Base-by-base conservation (phyloP, 2,888 invertebrate species). In the Ferrisia virgata region DNA sequence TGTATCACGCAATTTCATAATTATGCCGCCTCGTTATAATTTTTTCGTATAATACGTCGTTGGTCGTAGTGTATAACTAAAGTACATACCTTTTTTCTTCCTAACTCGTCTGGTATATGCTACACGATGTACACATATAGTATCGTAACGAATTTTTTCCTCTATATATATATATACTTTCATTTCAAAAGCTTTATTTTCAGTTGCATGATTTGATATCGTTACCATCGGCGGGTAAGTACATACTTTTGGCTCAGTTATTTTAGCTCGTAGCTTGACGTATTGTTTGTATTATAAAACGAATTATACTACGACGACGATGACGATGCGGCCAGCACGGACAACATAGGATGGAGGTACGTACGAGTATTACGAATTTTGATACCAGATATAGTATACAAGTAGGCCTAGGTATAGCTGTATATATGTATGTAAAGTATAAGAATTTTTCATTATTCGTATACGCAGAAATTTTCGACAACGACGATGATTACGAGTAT, bases 1-100 rank as follows among this genome's bases (percentile, higher is more conserved):
- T 36, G 18, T 76, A 76, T 76, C 72, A 76, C 72, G 72, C 72
- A 76, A 76, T 76, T 76, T 36, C 72, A 76, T 76, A 76, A 76
- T 76, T 76, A 76, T 76, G 18, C 72, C 72, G 72, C 72, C 72
- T 76, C 72, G 72, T 76, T 76, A 76, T 76, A 76, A 76, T 76
- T 76, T 76, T 76, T 76, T 69, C 72, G 72, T 76, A 31, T 72
- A 64, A n/a, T 28, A n/a, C n/a, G n/a, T n/a, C n/a, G n/a, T n/a
- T n/a, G n/a, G n/a, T n/a, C n/a, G n/a, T n/a, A n/a, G n/a, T n/a
- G n/a, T n/a, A n/a, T n/a, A n/a, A n/a, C n/a, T n/a, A n/a, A n/a
- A n/a, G n/a, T n/a, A n/a, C n/a, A n/a, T n/a, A n/a, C n/a, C n/a
- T n/a, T n/a, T n/a, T n/a, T n/a, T n/a, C n/a, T n/a, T n/a, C n/a